Percentiles rank a stretch among this genome's conserved stretches.
phyloP scores from a whole-genome alignment of 2,797 vertebrate genomes.

The Neopelma chrysocephalum region DNA sequence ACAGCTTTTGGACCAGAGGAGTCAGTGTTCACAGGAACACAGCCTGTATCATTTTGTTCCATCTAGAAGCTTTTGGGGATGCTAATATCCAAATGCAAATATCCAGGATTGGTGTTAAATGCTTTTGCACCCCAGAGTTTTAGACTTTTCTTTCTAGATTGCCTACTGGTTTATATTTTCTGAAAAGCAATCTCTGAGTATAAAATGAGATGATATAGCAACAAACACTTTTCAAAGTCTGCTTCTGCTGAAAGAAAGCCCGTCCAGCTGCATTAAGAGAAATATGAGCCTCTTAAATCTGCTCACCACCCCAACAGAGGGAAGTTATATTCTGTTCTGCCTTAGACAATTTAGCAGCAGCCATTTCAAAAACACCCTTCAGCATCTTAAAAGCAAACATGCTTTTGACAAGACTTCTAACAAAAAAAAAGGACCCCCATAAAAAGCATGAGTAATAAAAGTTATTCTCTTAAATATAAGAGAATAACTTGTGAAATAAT shows the following conservation, averaged over 20 bases:
- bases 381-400: not conserved
- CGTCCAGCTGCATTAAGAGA: constrained; percentile 19
- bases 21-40: not conserved
- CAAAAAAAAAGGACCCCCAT: not conserved
- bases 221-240: not conserved
- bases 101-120: not conserved
- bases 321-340: not conserved
- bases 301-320: not conserved
- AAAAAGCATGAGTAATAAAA: not conserved
- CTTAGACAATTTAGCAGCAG: constrained; percentile 16
- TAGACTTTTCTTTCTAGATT: not conserved
- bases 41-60: not conserved
- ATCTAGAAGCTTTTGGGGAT: not conserved
- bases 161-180: not conserved
- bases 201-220: constrained; percentile 4
- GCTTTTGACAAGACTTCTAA: not conserved
- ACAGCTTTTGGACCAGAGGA: not conserved
- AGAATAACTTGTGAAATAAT: not conserved
- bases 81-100: not conserved
- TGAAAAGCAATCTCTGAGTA: not conserved
- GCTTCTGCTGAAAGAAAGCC: not conserved
- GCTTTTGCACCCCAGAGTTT: not conserved
- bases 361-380: not conserved
- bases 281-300: constrained; percentile 6
- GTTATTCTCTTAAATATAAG: not conserved